Percentiles rank a stretch among this genome's conserved stretches.
Evolutionary conservation across 2,888 invertebrate species (phyloP).

Genomic region (Antheraea yamamai): DNA sequence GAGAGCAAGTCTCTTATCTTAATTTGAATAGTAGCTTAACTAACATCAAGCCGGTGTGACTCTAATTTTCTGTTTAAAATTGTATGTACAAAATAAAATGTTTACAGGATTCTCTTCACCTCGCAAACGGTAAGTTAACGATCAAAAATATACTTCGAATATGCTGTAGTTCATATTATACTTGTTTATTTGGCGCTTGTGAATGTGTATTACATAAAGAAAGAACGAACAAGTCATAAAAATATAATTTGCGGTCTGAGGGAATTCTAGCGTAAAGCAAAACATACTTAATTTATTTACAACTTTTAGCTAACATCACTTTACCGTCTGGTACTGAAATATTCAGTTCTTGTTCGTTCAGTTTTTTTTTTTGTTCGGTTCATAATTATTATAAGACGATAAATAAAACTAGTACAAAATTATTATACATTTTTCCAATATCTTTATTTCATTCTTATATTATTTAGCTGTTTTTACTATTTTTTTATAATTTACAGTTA

Average conservation of each 20-base stretch:
- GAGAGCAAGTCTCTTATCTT: background rate
- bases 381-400: background rate
- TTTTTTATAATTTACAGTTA: too few species aligned
- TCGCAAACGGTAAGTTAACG: background rate
- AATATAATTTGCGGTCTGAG: conserved; percentile 40
- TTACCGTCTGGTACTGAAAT: conserved; percentile 17
- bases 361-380: background rate
- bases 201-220: conserved; percentile 36
- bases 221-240: conserved; percentile 43
- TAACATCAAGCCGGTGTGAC: background rate
- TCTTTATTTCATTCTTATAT: too few species aligned
- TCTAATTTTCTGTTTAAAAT: too few species aligned
- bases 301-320: conserved; percentile 21
- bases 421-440: too few species aligned
- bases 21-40: background rate
- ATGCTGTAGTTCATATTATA: conserved; percentile 24
- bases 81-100: too few species aligned
- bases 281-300: conserved; percentile 45
- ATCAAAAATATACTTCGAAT: background rate
- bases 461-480: too few species aligned
- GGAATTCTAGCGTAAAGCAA: conserved; percentile 37
- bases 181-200: conserved; percentile 27
- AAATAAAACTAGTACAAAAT: too few species aligned
- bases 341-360: conserved; percentile 3
- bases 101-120: too few species aligned